These are phyloP conservation scores for Radopholus similis DNA, from an alignment of 1,140 invertebrate genomes.

Conservation along the genomic window DNA sequence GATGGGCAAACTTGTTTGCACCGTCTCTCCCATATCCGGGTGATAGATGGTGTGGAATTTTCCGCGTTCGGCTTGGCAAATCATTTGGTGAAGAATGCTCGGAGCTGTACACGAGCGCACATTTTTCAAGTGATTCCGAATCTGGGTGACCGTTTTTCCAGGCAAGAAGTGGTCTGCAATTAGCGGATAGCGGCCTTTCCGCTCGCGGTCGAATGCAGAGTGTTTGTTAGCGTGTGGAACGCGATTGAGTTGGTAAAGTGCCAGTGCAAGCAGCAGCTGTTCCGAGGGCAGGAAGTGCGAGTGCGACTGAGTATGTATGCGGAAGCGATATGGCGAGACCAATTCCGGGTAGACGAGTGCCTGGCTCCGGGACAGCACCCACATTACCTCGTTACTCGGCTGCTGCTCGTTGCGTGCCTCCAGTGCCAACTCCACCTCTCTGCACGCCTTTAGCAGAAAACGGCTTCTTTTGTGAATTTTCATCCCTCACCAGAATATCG, in stretches of 20 bases:
- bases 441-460: constrained; percentile 30
- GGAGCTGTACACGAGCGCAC: not conserved
- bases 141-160: constrained; percentile 36
- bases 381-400: constrained; percentile 25
- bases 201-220: not conserved
- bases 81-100: constrained; percentile 3
- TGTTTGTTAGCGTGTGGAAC: not conserved
- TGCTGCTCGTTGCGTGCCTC: not conserved
- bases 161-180: constrained; percentile 35
- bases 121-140: constrained; percentile 35
- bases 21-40: constrained; percentile 29
- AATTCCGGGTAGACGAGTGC: constrained; percentile 34
- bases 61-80: constrained; percentile 37
- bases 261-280: not conserved
- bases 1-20: constrained; percentile 23
- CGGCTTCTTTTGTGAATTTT: too few relatives aligned
- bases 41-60: constrained; percentile 25
- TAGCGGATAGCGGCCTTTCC: constrained; percentile 30
- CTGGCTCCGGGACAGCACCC: constrained; percentile 31
- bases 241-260: not conserved
- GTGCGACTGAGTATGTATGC: constrained; percentile 21
- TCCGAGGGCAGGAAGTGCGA: not conserved
- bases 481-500: too few relatives aligned
- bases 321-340: constrained; percentile 6
- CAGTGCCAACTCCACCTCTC: constrained; percentile 23